These are phyloP conservation scores for Corythornis madagascariensis DNA, from an alignment of 2,113 vertebrate genomes.

Conservation along the genomic window DNA sequence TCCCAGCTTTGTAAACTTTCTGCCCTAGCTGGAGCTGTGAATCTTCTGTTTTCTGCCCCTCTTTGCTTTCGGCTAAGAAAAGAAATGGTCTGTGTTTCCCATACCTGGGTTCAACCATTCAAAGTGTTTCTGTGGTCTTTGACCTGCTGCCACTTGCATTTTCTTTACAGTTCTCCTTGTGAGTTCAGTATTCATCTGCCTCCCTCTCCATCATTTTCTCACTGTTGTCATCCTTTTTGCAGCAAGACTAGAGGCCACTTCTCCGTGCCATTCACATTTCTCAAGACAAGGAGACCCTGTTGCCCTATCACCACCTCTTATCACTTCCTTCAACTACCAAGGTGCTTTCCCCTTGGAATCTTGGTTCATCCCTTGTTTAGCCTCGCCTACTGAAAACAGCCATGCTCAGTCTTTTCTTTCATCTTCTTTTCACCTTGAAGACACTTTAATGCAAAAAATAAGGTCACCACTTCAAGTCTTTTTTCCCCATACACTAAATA, in stretches of 20 bases:
- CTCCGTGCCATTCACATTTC: neutral
- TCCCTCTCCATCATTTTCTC: neutral
- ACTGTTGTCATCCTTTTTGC: neutral
- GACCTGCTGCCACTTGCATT: neutral
- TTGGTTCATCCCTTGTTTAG: neutral
- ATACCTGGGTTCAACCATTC: fast-evolving
- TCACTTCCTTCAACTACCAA: neutral
- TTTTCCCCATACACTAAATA: neutral
- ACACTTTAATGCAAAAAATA: neutral
- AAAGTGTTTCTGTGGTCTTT: neutral
- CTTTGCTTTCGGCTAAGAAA: neutral
- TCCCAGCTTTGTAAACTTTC: neutral
- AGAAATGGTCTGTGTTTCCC: neutral
- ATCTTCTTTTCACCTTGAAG: neutral
- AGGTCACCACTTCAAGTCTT: neutral
- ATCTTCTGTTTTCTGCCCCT: neutral
- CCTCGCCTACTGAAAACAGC: neutral
- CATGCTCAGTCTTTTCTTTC: neutral
- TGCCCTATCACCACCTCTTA: neutral
- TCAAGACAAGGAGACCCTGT: neutral
- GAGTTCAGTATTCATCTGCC: neutral
- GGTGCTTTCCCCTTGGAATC: neutral
- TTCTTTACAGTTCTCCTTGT: neutral
- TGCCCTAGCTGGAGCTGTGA: neutral
- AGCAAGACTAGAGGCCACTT: neutral